Evolutionary conservation across 2,888 invertebrate genomes (phyloP).

Genomic region (Oligia latruncula): DNA sequence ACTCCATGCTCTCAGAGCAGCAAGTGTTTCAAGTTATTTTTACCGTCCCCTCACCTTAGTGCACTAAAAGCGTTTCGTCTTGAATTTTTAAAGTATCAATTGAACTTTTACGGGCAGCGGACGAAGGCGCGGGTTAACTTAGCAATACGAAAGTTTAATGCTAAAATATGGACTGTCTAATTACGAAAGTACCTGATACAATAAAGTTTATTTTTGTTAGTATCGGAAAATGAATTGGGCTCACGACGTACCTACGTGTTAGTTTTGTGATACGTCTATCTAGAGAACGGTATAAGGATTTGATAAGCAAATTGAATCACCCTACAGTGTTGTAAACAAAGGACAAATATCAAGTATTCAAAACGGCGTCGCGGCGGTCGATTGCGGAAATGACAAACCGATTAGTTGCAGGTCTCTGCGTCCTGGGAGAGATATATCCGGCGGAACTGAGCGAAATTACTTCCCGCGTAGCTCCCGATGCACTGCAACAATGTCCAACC

Average conservation of each 20-base stretch:
- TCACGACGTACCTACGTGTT: not conserved
- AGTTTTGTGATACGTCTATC: slow-evolving; percentile 2
- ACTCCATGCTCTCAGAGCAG: slow-evolving; percentile 72
- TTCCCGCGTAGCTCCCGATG: slow-evolving; percentile 81
- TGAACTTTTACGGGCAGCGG: slow-evolving; percentile 78
- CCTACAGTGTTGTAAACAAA: slow-evolving; percentile 72
- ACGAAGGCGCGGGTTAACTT: slow-evolving; percentile 62
- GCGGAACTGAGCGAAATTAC: slow-evolving; percentile 85
- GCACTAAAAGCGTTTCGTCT: slow-evolving; percentile 86
- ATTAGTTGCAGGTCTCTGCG: slow-evolving; percentile 86
- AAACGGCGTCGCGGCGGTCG: slow-evolving; percentile 80
- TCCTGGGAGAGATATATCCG: slow-evolving; percentile 86
- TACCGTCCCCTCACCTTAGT: slow-evolving; percentile 75
- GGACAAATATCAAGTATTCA: slow-evolving; percentile 82
- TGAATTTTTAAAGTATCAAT: slow-evolving; percentile 88
- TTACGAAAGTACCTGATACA: slow-evolving; percentile 23
- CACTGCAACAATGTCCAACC: slow-evolving; percentile 81
- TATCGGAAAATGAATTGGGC: not conserved
- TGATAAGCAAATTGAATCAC: slow-evolving; percentile 32
- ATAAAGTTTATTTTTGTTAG: slow-evolving; percentile 30
- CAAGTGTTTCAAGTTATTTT: slow-evolving; percentile 84
- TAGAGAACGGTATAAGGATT: slow-evolving; percentile 20
- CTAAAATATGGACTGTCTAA: slow-evolving; percentile 51
- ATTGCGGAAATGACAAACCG: slow-evolving; percentile 88
- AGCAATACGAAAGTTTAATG: slow-evolving; percentile 59